Conservation (phyloP, 2,797 vertebrate species). For the Smutsia gigantea region DNA sequence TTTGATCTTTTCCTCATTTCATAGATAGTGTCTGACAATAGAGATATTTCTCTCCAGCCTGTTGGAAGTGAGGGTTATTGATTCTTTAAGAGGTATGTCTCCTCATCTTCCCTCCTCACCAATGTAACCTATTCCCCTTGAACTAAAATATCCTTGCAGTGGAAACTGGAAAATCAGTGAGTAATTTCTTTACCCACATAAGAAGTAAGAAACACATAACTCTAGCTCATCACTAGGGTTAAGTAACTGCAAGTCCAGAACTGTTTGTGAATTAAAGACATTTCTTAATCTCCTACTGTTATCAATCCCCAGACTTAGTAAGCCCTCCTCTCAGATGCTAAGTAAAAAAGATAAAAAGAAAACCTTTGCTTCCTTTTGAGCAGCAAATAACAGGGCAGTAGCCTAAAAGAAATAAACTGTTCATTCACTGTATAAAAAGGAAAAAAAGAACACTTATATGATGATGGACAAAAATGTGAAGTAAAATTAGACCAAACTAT, state of each 20-base stretch:
- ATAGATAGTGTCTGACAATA: slow-evolving; percentile 1
- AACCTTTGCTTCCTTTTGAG: slow-evolving; percentile 50
- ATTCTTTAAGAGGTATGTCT: background rate
- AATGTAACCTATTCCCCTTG: background rate
- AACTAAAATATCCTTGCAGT: slow-evolving; percentile 42
- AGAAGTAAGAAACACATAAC: slow-evolving; percentile 31
- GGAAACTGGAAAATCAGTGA: slow-evolving; percentile 39
- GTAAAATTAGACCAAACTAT: slow-evolving; percentile 72
- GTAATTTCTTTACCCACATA: slow-evolving; percentile 26
- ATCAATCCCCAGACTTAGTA: background rate
- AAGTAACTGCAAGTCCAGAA: slow-evolving; percentile 24
- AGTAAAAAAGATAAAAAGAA: slow-evolving; percentile 29
- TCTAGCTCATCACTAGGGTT: slow-evolving; percentile 11
- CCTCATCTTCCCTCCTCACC: background rate
- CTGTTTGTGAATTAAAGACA: slow-evolving; percentile 53
- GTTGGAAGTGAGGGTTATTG: slow-evolving; percentile 1
- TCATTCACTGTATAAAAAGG: slow-evolving; percentile 42
- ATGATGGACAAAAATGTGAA: slow-evolving; percentile 72
- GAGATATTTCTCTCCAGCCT: background rate
- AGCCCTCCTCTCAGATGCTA: slow-evolving; percentile 30
- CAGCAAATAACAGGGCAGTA: slow-evolving; percentile 55
- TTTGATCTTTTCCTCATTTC: slow-evolving; percentile 21
- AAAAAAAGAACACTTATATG: slow-evolving; percentile 42
- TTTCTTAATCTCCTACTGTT: slow-evolving; percentile 40
- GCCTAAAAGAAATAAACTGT: slow-evolving; percentile 63